Conservation (phyloP, 1,140 invertebrate genomes). For the Dufourea novaeangliae region DNA sequence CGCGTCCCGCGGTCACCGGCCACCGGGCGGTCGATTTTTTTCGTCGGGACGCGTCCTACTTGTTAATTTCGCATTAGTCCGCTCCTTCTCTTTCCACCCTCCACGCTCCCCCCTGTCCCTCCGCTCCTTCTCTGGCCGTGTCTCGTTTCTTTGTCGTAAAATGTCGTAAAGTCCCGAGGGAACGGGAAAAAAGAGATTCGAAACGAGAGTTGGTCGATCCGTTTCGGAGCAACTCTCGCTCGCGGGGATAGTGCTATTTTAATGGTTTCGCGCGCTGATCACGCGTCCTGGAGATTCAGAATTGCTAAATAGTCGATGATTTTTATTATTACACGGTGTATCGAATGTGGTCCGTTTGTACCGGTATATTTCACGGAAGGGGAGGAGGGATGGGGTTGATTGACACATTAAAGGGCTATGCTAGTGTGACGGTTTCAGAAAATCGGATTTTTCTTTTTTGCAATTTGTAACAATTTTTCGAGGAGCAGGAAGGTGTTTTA, state of each 20-base stretch:
- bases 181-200: not conserved
- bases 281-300: not conserved
- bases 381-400: no score
- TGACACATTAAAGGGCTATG: no score
- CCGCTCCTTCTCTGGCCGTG: not conserved
- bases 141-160: not conserved
- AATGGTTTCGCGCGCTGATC: no score
- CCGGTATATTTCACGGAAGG: no score
- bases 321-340: no score
- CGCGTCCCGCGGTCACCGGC: constrained; percentile 37
- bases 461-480: no score
- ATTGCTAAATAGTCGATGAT: no score
- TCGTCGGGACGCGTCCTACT: not conserved
- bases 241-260: no score
- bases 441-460: no score
- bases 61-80: constrained; percentile 32
- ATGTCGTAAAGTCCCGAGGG: not conserved
- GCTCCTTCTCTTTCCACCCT: not conserved
- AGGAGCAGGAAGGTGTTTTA: no score
- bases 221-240: not conserved
- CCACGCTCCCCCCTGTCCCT: not conserved
- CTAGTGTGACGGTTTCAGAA: no score
- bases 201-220: not conserved
- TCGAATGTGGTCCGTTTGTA: no score
- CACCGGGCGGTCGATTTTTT: constrained; percentile 9